Evolutionary conservation across 2,888 invertebrate genomes (phyloP).

Genomic region (Ethmia dodecea): DNA sequence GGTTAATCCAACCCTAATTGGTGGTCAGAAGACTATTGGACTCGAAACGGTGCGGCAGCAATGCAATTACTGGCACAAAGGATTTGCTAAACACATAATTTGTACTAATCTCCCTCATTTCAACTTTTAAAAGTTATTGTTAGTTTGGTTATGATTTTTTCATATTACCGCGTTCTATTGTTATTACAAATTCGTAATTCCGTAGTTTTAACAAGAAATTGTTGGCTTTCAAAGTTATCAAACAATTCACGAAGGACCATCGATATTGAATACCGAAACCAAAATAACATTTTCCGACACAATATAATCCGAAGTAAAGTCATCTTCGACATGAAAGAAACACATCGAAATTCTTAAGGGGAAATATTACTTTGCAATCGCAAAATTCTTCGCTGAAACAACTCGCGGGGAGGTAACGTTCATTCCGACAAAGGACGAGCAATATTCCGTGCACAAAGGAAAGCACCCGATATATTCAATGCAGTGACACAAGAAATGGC

Average conservation of each 20-base stretch:
- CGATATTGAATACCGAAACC: slow-evolving; percentile 45
- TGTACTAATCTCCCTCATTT: slow-evolving; percentile 2
- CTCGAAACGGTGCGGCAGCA: slow-evolving; percentile 63
- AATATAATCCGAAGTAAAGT: slow-evolving; percentile 70
- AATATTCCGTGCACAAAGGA: slow-evolving; percentile 76
- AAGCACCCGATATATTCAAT: slow-evolving; percentile 75
- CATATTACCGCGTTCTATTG: too few species aligned
- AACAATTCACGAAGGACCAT: neutral
- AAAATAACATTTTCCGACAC: slow-evolving; percentile 52
- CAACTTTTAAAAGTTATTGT: too few species aligned
- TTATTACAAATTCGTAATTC: too few species aligned
- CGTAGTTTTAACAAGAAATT: too few species aligned
- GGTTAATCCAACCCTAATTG: slow-evolving; percentile 69
- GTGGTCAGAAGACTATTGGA: slow-evolving; percentile 70
- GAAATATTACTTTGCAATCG: slow-evolving; percentile 77
- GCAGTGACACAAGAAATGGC: slow-evolving; percentile 76
- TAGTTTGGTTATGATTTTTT: too few species aligned
- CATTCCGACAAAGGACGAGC: slow-evolving; percentile 75
- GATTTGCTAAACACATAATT: slow-evolving; percentile 37
- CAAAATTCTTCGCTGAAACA: slow-evolving; percentile 73
- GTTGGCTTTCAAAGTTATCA: neutral
- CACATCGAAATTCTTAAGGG: slow-evolving; percentile 74
- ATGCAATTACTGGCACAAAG: slow-evolving; percentile 59
- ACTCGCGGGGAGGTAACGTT: slow-evolving; percentile 73
- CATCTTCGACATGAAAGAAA: slow-evolving; percentile 72